Evolutionary conservation across 2,113 vertebrate species (phyloP).

Genomic region (Sciurus niger): DNA sequence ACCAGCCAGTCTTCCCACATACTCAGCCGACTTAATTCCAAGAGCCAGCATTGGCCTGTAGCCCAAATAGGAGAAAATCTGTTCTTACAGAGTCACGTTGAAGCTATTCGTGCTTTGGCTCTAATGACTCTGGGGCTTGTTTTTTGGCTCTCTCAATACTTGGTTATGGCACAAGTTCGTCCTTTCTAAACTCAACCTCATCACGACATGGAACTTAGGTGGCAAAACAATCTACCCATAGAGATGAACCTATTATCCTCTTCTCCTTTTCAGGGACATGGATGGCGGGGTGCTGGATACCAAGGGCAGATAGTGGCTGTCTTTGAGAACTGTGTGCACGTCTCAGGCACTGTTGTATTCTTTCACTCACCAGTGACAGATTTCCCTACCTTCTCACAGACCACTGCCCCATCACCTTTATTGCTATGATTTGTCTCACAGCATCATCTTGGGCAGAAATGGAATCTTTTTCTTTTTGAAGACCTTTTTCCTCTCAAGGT

Average conservation of each 20-base stretch:
- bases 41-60: not conserved
- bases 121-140: not conserved
- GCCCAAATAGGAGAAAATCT: constrained; percentile 48
- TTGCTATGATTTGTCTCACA: not conserved
- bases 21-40: constrained; percentile 67
- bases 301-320: not conserved
- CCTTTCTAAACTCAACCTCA: not conserved
- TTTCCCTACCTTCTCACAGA: not conserved
- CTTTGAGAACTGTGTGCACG: accelerated
- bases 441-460: not conserved
- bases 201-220: not conserved
- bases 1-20: constrained; percentile 60
- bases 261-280: no score
- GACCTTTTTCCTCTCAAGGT: not conserved
- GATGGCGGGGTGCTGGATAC: not conserved
- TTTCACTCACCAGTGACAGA: no score
- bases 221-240: not conserved
- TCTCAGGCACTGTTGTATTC: not conserved
- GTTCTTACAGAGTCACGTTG: constrained; percentile 57
- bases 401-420: not conserved
- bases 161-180: not conserved
- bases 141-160: accelerated
- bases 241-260: not conserved
- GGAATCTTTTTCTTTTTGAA: not conserved
- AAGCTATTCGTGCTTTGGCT: not conserved